A percentile compares a stretch with the other conserved stretches of the same genome.
phyloP scores from a whole-genome alignment of 2,113 vertebrate species.

The Solenodon paradoxus region DNA sequence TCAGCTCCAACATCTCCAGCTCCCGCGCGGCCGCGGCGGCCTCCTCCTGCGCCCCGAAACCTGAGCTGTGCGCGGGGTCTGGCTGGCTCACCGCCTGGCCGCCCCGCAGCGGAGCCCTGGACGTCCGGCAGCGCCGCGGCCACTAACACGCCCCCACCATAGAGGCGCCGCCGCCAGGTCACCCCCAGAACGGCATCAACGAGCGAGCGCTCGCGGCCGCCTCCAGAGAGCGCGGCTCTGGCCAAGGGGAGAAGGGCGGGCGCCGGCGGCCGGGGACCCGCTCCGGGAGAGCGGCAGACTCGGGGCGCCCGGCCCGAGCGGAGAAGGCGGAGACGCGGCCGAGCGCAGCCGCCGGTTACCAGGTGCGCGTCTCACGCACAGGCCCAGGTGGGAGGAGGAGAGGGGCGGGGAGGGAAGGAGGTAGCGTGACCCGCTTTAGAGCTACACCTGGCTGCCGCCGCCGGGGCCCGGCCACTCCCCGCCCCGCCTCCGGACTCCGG shows the following conservation, averaged over 20 bases:
- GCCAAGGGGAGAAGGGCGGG: not conserved
- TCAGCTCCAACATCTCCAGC: constrained; percentile 59
- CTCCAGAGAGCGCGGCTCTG: not conserved
- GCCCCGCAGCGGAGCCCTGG: not conserved
- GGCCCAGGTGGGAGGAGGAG: constrained; percentile 44
- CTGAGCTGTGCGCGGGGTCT: not conserved
- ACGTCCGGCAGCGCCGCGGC: not conserved
- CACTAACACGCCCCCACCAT: not conserved
- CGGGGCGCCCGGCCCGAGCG: not conserved
- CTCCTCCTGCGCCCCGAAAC: constrained; percentile 32
- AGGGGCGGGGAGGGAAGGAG: not conserved
- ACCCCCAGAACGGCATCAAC: constrained; percentile 74
- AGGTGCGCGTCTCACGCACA: constrained; percentile 64
- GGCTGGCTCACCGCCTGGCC: not conserved
- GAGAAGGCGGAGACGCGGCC: constrained; percentile 25
- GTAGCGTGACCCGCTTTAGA: not conserved
- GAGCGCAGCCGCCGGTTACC: constrained; percentile 51
- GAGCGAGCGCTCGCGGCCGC: constrained; percentile 56
- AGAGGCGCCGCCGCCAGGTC: constrained; percentile 38
- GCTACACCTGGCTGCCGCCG: not conserved
- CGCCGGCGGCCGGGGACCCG: not conserved
- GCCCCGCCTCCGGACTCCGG: not conserved
- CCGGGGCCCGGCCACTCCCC: not conserved
- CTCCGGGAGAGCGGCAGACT: not conserved
- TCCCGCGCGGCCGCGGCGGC: not conserved